phyloP scores from a whole-genome alignment of 2,113 vertebrate species.

The Archocentrus centrarchus region DNA sequence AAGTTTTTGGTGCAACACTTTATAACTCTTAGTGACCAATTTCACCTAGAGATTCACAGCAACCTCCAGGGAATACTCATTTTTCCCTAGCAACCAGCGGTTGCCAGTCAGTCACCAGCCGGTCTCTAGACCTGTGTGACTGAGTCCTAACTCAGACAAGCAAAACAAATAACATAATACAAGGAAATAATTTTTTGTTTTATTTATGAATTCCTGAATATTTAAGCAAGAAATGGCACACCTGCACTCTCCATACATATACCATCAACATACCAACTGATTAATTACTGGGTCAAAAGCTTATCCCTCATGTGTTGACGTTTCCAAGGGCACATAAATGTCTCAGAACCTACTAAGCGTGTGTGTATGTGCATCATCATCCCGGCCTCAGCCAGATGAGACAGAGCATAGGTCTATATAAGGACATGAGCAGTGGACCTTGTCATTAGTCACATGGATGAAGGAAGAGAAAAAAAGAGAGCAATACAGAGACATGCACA shows the following conservation, averaged over 20 bases:
- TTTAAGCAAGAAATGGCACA: neutral
- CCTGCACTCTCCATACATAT: neutral
- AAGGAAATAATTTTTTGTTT: neutral
- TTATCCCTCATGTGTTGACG: neutral
- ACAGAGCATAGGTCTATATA: slow-evolving; percentile 80
- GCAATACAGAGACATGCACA: slow-evolving; percentile 35
- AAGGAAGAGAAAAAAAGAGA: slow-evolving; percentile 61
- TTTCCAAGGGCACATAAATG: slow-evolving; percentile 41
- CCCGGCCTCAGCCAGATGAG: slow-evolving; percentile 52
- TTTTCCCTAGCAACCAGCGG: neutral
- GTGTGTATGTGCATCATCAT: slow-evolving; percentile 24
- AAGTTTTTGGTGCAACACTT: neutral
- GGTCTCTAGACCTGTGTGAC: neutral
- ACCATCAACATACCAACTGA: neutral
- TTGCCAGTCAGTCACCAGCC: neutral
- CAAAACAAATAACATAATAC: neutral
- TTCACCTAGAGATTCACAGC: neutral
- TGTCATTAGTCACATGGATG: slow-evolving; percentile 74
- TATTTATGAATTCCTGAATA: neutral
- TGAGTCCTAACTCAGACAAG: neutral
- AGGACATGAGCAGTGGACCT: slow-evolving; percentile 77
- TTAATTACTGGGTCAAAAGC: neutral
- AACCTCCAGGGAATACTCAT: neutral
- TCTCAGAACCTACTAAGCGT: slow-evolving; percentile 6
- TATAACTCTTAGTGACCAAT: neutral